Evolutionary conservation across 1,140 invertebrate genomes (phyloP).

Genomic region (Temnothorax curvispinosus): DNA sequence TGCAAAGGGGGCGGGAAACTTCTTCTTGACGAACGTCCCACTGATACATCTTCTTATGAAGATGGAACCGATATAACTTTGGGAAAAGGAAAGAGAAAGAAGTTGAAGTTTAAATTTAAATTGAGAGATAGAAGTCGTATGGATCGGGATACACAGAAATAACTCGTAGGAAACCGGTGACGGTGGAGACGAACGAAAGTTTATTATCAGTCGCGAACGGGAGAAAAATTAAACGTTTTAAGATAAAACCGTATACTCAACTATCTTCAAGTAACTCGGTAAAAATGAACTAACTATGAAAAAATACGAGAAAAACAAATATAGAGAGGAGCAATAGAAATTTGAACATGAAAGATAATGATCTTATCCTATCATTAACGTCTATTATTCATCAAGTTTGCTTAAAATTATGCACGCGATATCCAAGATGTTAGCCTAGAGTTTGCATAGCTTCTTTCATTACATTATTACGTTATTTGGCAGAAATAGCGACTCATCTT

Average conservation of each 20-base stretch:
- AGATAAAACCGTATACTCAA: neutral
- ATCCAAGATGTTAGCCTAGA: neutral
- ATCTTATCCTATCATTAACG: conserved; percentile 30
- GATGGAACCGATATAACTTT: conserved; percentile 30
- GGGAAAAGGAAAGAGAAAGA: neutral
- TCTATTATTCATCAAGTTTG: conserved; percentile 25
- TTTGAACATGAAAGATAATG: neutral
- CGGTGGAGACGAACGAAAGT: conserved; percentile 38
- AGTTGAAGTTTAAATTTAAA: conserved; percentile 59
- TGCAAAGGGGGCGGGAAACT: neutral
- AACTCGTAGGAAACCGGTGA: conserved; percentile 59
- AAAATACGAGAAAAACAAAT: neutral
- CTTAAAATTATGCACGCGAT: neutral
- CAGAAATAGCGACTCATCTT: neutral
- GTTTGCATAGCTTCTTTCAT: neutral
- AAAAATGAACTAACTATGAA: conserved; percentile 6
- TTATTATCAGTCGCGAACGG: conserved; percentile 50
- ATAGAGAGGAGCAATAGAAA: neutral
- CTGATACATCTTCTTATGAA: conserved; percentile 38
- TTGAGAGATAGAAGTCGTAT: conserved; percentile 51
- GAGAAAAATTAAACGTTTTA: neutral
- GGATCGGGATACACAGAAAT: conserved; percentile 60
- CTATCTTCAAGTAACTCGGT: neutral
- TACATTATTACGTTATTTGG: neutral
- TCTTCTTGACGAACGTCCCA: conserved; percentile 3